These are phyloP conservation scores for Ptilonorhynchus violaceus DNA, from an alignment of 2,113 vertebrate genomes.

Conservation along the genomic window DNA sequence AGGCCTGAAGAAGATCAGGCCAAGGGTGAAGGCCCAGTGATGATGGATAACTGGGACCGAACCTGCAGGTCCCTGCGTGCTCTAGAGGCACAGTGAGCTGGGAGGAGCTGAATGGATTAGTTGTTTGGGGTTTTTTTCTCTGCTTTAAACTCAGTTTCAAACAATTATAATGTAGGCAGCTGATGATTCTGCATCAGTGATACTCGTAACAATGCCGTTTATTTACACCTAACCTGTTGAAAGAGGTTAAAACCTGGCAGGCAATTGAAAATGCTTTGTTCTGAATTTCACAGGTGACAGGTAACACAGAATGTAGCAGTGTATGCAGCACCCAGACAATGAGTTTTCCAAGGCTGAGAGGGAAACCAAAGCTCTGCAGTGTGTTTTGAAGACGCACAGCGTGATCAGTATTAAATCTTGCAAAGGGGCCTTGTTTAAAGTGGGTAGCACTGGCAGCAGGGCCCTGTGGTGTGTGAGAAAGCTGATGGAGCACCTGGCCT, in stretches of 20 bases:
- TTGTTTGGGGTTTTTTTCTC: too few species aligned
- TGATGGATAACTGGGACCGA: not conserved
- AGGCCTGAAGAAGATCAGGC: not conserved
- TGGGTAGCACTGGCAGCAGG: accelerated
- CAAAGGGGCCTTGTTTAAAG: not conserved
- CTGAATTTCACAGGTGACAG: accelerated
- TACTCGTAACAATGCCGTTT: not conserved
- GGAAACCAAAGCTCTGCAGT: not conserved
- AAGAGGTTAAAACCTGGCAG: not conserved
- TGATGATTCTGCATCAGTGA: not conserved
- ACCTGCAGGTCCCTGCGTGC: not conserved
- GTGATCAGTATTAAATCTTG: not conserved
- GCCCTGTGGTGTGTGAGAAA: accelerated
- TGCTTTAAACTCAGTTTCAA: not conserved
- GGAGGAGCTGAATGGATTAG: accelerated
- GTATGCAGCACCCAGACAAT: not conserved
- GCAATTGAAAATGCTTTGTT: not conserved
- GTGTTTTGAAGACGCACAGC: not conserved
- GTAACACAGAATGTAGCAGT: not conserved
- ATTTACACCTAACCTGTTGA: not conserved
- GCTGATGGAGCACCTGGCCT: not conserved
- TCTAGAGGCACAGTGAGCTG: not conserved
- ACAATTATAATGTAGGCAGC: too few species aligned
- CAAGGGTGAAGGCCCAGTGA: not conserved
- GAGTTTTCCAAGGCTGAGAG: not conserved